Base-by-base conservation (phyloP, 2,888 invertebrate species). In the Pyrrhosoma nymphula region DNA sequence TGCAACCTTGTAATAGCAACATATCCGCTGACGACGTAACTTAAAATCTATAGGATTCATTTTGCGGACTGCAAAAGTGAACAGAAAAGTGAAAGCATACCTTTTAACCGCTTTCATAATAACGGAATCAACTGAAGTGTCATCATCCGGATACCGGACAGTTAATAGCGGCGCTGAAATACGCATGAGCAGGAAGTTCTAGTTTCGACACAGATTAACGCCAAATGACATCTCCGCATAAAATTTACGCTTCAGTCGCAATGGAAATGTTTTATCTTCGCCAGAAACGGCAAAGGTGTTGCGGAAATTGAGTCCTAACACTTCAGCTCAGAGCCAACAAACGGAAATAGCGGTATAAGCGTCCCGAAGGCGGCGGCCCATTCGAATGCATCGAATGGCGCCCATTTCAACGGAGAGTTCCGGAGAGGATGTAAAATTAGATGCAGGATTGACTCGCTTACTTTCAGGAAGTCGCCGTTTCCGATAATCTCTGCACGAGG, bases 321-420 rank as follows among this genome's bases (percentile, higher is more conserved):
- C n/a, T 69, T 8, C 26, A n/a, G 69, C 69, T 6, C 69, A n/a
- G 69, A 69, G 69, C 69, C 69, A 69, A 69, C 69, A n/a, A 69
- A 69, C n/a, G 69, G 69, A 26, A 69, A n/a, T n/a, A n/a, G 69
- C n/a, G 69, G 69, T 12, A 47, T 47, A n/a, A 69, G n/a, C n/a
- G n/a, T 69, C 69, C 26, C 69, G 20, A n/a, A 26, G 69, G 26
- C 69, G 20, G 60, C 16, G 47, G 12, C 69, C n/a, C n/a, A 69
- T 69, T 69, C n/a, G 69, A 69, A 69, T 69, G 69, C 69, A n/a
- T 69, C 69, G 69, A n/a, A 60, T 60, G 60, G 69, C n/a, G 69
- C n/a, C n/a, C 16, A 4, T 47, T n/a, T n/a, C n/a, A 69, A 69
- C 69, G 69, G 69, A 69, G 12, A 12, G 8, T 23, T 69, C 69